Evolutionary conservation across 2,797 vertebrate species (phyloP).

Genomic region (Sternotherus odoratus): DNA sequence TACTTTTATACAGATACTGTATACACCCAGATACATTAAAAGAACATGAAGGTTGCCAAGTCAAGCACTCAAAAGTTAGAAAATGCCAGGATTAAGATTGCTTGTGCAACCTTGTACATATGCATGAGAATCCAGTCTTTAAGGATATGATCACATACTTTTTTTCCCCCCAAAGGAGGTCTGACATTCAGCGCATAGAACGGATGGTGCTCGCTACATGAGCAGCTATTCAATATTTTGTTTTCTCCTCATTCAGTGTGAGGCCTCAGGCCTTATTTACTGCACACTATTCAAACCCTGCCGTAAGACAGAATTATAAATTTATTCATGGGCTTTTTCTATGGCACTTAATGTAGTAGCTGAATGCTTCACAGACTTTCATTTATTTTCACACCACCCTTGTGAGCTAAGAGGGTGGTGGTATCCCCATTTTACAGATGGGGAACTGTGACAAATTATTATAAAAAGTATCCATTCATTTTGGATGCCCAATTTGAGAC

Average conservation of each 20-base stretch:
- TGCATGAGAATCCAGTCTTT: background rate
- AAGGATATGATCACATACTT: background rate
- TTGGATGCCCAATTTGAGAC: background rate
- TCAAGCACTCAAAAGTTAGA: background rate
- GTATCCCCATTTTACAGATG: background rate
- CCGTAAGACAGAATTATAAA: background rate
- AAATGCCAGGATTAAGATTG: background rate
- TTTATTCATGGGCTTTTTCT: background rate
- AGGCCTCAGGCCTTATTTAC: background rate
- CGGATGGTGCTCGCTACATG: background rate
- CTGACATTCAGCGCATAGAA: background rate
- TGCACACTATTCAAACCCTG: background rate
- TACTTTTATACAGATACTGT: background rate
- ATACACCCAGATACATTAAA: background rate
- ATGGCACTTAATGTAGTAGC: background rate
- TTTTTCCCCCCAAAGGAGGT: background rate
- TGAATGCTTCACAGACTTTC: background rate
- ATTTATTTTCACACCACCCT: background rate
- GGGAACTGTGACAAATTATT: background rate
- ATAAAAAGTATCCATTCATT: background rate
- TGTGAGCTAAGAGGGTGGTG: background rate
- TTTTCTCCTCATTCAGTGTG: background rate
- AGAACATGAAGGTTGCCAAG: background rate
- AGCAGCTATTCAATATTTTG: background rate
- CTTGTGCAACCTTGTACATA: background rate